Base-by-base conservation (phyloP, 2,888 invertebrate species). In the Horisme vitalbata region DNA sequence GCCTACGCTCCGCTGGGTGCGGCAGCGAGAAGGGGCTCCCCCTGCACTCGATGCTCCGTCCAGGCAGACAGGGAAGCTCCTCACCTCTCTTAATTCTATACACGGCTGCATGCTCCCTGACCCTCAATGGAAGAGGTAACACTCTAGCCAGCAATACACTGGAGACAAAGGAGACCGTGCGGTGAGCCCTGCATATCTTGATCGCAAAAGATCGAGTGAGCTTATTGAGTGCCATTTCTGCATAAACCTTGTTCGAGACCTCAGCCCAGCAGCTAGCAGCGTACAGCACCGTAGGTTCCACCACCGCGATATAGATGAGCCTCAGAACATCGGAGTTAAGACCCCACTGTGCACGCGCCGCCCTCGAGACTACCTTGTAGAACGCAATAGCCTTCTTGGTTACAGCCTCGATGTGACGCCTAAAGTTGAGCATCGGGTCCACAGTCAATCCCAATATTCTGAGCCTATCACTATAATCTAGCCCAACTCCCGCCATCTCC, bases 371-470 rank as follows among this genome's bases (percentile, higher is more conserved):
- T 4, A 23, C 8, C 15, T 49, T 38, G 18, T 39, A 39, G 4
- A 44, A 4, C 10, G 8, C 26, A 0, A 18, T n/a, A 1, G 30
- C 35, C 13, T 44, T 49, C 1, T 9, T 7, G n/a, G 31, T 35
- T 1, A n/a, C 14, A 1, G 24, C 4, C 1, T 9, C 14, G 4
- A 41, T 12, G 11, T 36, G 36, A 0, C 0, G 3, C 6, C 14
- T 9, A 11, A 36, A 27, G 7, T 9, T 36, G 1, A 46, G 31
- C 5, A 31, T 35, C 4, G 13, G 3, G 18, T 54, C 54, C 0
- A 51, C 37, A 7, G 18, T 45, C n/a, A 54, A 36, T 1, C 50
- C 47, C n/a, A 54, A 23, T 0, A 54, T 12, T 31, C 37, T 46
- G 1, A 54, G 34, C 3, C 6, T 43, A 27, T 6, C 9, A 6